These are phyloP conservation scores for Anarrhichthys ocellatus DNA, from an alignment of 2,113 vertebrate genomes.

Conservation along the genomic window DNA sequence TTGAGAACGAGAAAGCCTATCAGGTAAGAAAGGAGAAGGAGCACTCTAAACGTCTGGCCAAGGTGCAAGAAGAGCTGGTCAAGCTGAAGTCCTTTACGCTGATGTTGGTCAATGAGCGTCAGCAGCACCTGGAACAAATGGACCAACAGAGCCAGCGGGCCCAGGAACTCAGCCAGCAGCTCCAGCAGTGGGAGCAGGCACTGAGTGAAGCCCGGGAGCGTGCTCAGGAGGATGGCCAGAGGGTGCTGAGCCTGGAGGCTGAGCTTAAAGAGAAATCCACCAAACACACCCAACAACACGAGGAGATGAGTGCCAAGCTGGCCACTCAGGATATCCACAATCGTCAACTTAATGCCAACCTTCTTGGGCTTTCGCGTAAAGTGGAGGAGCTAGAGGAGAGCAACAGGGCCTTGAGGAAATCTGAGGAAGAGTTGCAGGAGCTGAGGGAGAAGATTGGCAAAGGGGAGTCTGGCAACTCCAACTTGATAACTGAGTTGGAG, in stretches of 20 bases:
- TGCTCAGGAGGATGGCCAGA: slow-evolving; percentile 90
- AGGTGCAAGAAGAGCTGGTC: slow-evolving; percentile 92
- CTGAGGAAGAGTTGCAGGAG: slow-evolving; percentile 93
- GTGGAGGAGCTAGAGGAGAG: slow-evolving; percentile 93
- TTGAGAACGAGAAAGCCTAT: slow-evolving; percentile 96
- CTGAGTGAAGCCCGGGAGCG: slow-evolving; percentile 84
- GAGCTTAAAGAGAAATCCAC: slow-evolving; percentile 90
- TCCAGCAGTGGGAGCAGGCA: slow-evolving; percentile 91
- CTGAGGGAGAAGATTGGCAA: slow-evolving; percentile 91
- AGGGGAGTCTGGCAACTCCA: slow-evolving; percentile 92
- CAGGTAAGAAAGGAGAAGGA: slow-evolving; percentile 94
- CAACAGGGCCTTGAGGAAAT: slow-evolving; percentile 89
- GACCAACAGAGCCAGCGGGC: slow-evolving; percentile 92
- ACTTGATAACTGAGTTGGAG: slow-evolving; percentile 93
- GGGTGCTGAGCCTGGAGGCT: slow-evolving; percentile 88
- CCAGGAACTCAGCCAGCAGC: slow-evolving; percentile 91
- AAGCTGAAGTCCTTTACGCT: slow-evolving; percentile 97
- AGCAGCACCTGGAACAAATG: slow-evolving; percentile 96
- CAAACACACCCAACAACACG: slow-evolving; percentile 90
- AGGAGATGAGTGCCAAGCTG: slow-evolving; percentile 93
- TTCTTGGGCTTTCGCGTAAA: slow-evolving; percentile 86
- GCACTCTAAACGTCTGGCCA: slow-evolving; percentile 89
- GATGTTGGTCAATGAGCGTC: slow-evolving; percentile 97
- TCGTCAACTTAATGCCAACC: slow-evolving; percentile 89
- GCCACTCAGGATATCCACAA: slow-evolving; percentile 89